Evolutionary conservation across 2,113 vertebrate genomes (phyloP).

Genomic region (Nanorana parkeri): DNA sequence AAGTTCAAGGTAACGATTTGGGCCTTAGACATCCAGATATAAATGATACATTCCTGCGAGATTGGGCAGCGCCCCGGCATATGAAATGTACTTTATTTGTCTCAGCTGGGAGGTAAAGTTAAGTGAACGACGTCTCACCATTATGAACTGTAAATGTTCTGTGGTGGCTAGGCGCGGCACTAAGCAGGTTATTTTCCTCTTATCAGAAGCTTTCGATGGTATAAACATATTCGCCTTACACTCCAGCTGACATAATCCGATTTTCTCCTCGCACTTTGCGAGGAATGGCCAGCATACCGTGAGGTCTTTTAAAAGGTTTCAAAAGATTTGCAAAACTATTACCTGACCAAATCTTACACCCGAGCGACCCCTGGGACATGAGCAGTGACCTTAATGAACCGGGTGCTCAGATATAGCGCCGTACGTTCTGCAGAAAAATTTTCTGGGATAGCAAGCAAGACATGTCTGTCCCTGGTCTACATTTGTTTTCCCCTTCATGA

Average conservation of each 20-base stretch:
- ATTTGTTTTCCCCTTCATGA: too few relatives aligned
- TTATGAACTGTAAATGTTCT: constrained; percentile 14
- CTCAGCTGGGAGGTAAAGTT: too few relatives aligned
- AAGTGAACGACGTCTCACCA: neutral
- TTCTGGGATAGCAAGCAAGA: too few relatives aligned
- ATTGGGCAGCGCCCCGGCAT: neutral
- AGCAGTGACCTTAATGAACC: neutral
- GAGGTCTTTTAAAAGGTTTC: constrained; percentile 8
- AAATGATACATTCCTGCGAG: neutral
- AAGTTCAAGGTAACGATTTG: too few relatives aligned
- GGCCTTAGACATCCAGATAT: too few relatives aligned
- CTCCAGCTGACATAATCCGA: constrained; percentile 3
- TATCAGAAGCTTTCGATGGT: neutral
- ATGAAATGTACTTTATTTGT: neutral
- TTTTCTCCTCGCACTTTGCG: neutral
- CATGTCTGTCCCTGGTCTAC: too few relatives aligned
- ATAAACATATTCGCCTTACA: constrained; percentile 25
- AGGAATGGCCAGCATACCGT: neutral
- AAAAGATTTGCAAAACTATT: constrained; percentile 25
- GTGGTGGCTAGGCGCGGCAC: neutral
- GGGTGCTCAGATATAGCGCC: neutral
- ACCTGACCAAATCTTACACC: neutral
- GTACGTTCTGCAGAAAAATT: too few relatives aligned
- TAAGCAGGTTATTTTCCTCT: constrained; percentile 6
- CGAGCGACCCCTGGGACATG: neutral